Base-by-base conservation (phyloP, 2,113 vertebrate species). In the Perca fluviatilis region DNA sequence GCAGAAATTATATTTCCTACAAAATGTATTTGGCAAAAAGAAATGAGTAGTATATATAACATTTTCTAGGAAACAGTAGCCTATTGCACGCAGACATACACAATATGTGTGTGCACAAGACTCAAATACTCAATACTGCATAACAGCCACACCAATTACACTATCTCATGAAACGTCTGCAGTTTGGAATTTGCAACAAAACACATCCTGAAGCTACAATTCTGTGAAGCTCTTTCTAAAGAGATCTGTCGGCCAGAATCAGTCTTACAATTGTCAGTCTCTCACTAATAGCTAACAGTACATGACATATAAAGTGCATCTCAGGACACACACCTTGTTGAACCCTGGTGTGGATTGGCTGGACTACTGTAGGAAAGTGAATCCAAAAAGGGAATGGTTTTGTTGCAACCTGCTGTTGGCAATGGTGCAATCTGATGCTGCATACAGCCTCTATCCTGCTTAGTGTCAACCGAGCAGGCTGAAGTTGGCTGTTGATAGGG, bases 351-450 rank as follows among this genome's bases (percentile, higher is more conserved):
- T 53, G 27, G 19, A 51, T 18, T 56, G 61, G 18, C 69, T 58
- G 18, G 36, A 66, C 23, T 30, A 8, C 36, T 27, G 23, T 53
- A 25, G 18, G 23, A 57, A 75, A 25, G 21, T 46, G 15, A 70
- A 62, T 56, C 13, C 12, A 43, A 16, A 72, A 54, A 71, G n/a
- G 21, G 60, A 69, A 78, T 40, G 65, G 66, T 75, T 79, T 51
- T 66, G 19, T 49, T 57, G 67, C 75, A 21, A 30, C 64, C 70
- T 73, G 67, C 68, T 77, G 57, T 23, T 68, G 49, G 36, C 46
- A 70, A 23, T 11, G 16, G 60, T 47, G 61, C 73, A 80, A 25
- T 74, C 67, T 71, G 58, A 21, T 19, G 68, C 58, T 16, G 68
- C 58, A 66, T 57, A 23, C 53, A 30, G 63, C 25, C 51, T 54